phyloP scores from a whole-genome alignment of 2,113 vertebrate genomes.

The Procavia capensis region DNA sequence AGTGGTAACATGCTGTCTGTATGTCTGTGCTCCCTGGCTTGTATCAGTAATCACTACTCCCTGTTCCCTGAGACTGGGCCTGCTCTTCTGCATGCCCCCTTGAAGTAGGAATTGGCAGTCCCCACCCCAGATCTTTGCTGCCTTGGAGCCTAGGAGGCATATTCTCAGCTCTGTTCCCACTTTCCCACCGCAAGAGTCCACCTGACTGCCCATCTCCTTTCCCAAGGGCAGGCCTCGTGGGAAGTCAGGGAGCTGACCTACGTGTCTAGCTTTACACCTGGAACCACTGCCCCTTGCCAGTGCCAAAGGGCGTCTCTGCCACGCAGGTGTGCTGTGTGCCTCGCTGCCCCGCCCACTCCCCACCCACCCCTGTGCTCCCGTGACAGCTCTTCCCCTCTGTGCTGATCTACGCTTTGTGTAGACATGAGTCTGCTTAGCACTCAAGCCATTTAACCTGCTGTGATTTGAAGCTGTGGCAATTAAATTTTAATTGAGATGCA shows the following conservation, averaged over 20 bases:
- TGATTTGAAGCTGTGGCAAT: conserved; percentile 87
- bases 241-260: background rate
- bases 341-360: background rate
- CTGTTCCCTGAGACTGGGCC: background rate
- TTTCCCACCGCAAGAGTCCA: background rate
- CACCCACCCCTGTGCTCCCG: background rate
- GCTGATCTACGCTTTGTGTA: conserved; percentile 33
- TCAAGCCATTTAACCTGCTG: conserved; percentile 84
- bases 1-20: too few species aligned
- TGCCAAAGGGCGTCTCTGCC: rapidly evolving
- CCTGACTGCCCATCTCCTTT: background rate
- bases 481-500: conserved; percentile 90
- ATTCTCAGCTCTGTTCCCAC: background rate
- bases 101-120: background rate
- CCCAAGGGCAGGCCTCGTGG: background rate
- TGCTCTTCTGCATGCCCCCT: background rate
- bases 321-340: background rate
- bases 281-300: background rate
- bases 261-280: background rate
- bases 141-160: background rate
- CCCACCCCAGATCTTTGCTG: background rate
- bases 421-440: conserved; percentile 65
- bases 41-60: background rate
- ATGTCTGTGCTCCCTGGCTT: background rate
- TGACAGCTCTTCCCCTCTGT: background rate